Conservation (phyloP, 92 coral and sea anemone genomes). For the Parazoanthus darwini region DNA sequence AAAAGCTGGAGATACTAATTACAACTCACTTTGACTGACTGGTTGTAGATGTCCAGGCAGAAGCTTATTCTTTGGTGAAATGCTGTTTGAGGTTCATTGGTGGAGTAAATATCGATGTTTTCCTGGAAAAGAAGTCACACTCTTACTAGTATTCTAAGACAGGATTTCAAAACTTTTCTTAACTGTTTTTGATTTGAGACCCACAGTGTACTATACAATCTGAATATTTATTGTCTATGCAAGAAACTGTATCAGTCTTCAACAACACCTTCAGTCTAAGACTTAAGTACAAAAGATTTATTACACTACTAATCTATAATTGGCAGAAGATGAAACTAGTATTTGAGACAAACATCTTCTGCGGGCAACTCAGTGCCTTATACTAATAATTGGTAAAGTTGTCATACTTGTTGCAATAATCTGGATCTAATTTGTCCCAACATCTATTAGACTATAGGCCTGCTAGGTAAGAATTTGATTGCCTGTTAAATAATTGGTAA, state of each 20-base stretch:
- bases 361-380: background rate
- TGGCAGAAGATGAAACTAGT: background rate
- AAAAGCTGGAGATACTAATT: background rate
- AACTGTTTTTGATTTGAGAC: background rate
- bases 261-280: too few species aligned
- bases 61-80: constrained; percentile 98
- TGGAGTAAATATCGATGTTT: constrained; percentile 96
- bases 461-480: background rate
- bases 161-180: background rate
- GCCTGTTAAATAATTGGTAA: background rate
- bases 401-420: background rate
- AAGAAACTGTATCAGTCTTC: too few species aligned
- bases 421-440: background rate
- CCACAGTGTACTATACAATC: background rate
- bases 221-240: too few species aligned
- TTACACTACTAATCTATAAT: too few species aligned
- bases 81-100: constrained; percentile 98
- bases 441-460: too few species aligned
- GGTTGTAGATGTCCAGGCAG: constrained; percentile 94
- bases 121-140: constrained; percentile 56
- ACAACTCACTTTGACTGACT: constrained; percentile 86
- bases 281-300: too few species aligned
- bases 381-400: background rate
- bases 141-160: background rate
- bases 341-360: background rate